A percentile compares a stretch with the other conserved stretches of the same genome.
Conservation (phyloP, 2,113 vertebrate genomes). For the Poeciliopsis turrubarensis region DNA sequence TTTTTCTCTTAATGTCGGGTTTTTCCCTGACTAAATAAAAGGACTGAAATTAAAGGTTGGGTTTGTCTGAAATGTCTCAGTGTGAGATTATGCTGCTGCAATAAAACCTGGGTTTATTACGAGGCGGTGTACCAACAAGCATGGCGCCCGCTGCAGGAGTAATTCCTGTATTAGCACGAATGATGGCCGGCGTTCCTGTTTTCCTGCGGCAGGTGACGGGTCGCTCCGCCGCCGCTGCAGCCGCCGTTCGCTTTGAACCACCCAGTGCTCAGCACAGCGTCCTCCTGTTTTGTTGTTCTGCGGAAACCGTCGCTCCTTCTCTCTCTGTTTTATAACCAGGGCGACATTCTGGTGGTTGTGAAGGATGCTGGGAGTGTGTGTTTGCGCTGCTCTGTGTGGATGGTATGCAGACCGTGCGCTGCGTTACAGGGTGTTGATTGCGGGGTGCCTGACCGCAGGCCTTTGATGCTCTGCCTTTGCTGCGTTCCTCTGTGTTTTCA, state of each 20-base stretch:
- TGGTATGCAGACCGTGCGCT: conserved; percentile 66
- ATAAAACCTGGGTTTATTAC: not conserved
- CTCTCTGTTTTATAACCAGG: conserved; percentile 49
- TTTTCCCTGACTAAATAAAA: not conserved
- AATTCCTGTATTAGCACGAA: conserved; percentile 32
- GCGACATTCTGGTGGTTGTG: conserved; percentile 51
- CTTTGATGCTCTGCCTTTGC: conserved; percentile 69
- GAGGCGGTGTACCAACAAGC: not conserved
- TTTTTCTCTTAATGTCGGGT: not conserved
- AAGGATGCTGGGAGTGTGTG: conserved; percentile 33
- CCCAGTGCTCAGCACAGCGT: conserved; percentile 39
- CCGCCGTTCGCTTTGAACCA: conserved; percentile 48
- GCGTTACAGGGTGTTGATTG: conserved; percentile 80
- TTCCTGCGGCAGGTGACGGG: conserved; percentile 52
- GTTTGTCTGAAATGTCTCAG: not conserved
- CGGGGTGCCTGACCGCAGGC: conserved; percentile 62
- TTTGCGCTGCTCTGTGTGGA: conserved; percentile 46
- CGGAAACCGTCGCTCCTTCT: conserved; percentile 15
- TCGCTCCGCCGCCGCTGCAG: conserved; percentile 29
- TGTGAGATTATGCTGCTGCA: not conserved
- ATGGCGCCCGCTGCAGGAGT: not conserved
- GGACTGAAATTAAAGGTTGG: not conserved
- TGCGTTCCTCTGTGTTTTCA: conserved; percentile 53
- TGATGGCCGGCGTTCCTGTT: conserved; percentile 19
- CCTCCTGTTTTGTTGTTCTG: conserved; percentile 56